A percentile compares a stretch with the other conserved stretches of the same genome.
Conservation (phyloP, 2,113 vertebrate species). For the Lynx canadensis region DNA sequence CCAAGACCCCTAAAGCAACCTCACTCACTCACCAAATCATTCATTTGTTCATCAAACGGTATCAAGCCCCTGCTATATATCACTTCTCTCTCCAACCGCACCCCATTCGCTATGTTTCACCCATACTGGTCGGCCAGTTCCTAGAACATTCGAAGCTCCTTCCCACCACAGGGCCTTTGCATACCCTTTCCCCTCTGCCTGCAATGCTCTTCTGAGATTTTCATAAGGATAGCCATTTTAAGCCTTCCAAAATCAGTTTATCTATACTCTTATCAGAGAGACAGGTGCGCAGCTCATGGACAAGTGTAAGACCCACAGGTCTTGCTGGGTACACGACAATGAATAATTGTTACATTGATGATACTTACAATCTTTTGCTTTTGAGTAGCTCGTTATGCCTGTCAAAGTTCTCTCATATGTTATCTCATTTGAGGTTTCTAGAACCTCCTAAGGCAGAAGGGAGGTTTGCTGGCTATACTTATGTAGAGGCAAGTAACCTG, state of each 20-base stretch:
- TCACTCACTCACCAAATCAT: neutral
- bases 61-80: neutral
- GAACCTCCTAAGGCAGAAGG: neutral
- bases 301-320: neutral
- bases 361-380: neutral
- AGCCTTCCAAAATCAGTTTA: neutral
- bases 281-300: neutral
- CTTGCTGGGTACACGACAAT: neutral
- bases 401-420: neutral
- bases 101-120: neutral
- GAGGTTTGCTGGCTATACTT: neutral
- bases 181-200: neutral
- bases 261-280: neutral
- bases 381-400: neutral
- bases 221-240: neutral
- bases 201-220: neutral
- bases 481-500: neutral
- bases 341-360: neutral
- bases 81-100: neutral
- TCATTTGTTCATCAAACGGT: neutral
- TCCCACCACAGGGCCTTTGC: constrained; percentile 33
- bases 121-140: neutral
- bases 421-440: neutral
- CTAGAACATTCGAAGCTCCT: neutral
- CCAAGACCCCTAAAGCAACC: neutral